These are phyloP conservation scores for Acronicta leporina DNA, from an alignment of 2,888 invertebrate species.

Conservation along the genomic window DNA sequence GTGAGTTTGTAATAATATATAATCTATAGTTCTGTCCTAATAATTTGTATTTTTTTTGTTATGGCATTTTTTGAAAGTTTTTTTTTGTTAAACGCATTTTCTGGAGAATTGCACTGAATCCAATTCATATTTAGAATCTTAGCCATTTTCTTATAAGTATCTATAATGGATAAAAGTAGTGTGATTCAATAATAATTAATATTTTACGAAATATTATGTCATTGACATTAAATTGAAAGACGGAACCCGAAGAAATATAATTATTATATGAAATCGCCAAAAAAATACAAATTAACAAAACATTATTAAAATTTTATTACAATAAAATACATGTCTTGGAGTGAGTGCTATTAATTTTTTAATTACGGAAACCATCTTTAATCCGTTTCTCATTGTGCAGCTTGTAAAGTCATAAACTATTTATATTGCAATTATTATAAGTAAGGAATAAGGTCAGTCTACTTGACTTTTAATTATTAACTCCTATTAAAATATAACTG, in stretches of 20 bases:
- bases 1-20: no score
- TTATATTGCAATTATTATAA: slow-evolving; percentile 62
- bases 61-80: no score
- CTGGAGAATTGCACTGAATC: no score
- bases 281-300: slow-evolving; percentile 6
- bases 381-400: slow-evolving; percentile 52
- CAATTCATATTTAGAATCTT: no score
- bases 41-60: no score
- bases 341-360: slow-evolving; percentile 48
- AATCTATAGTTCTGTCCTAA: no score
- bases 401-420: slow-evolving; percentile 60
- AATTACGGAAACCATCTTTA: slow-evolving; percentile 60
- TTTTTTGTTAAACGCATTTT: no score
- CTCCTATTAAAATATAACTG: slow-evolving; percentile 72
- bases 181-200: no score
- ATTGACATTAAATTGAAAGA: no score
- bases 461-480: slow-evolving; percentile 74
- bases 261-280: background rate
- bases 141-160: no score
- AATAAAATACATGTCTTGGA: slow-evolving; percentile 18
- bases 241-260: background rate
- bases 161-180: no score
- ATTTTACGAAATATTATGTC: no score
- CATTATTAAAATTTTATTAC: slow-evolving; percentile 22
- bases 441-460: slow-evolving; percentile 67